Conservation (phyloP, 2,113 vertebrate genomes). For the Megaleporinus macrocephalus region DNA sequence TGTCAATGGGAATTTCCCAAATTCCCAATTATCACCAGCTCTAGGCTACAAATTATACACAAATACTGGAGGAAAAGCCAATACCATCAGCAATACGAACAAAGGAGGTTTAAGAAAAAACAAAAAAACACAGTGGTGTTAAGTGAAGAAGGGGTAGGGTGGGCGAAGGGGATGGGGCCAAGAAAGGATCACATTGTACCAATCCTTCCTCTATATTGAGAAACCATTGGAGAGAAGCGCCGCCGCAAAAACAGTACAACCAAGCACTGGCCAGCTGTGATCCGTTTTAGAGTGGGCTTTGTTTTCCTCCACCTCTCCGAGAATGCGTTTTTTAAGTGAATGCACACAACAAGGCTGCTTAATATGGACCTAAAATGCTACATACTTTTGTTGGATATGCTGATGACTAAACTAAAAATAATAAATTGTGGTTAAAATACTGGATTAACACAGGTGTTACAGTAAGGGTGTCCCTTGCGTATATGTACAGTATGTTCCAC, state of each 20-base stretch:
- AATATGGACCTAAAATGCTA: too few relatives aligned
- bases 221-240: slow-evolving; percentile 26
- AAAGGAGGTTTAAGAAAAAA: slow-evolving; percentile 19
- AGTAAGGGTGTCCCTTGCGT: too few relatives aligned
- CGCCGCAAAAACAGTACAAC: slow-evolving; percentile 39
- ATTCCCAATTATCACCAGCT: too few relatives aligned
- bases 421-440: too few relatives aligned
- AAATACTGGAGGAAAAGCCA: too few relatives aligned
- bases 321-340: slow-evolving; percentile 55
- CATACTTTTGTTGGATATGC: slow-evolving; percentile 76
- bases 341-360: slow-evolving; percentile 68
- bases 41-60: too few relatives aligned
- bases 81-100: neutral
- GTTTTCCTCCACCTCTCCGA: slow-evolving; percentile 67
- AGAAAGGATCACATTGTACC: slow-evolving; percentile 40
- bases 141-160: slow-evolving; percentile 1
- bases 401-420: too few relatives aligned
- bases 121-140: neutral
- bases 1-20: too few relatives aligned
- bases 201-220: slow-evolving; percentile 41
- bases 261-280: slow-evolving; percentile 36
- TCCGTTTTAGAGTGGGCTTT: slow-evolving; percentile 46
- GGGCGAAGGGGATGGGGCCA: slow-evolving; percentile 1
- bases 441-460: too few relatives aligned
- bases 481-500: too few relatives aligned